Percentiles rank a stretch among this genome's conserved stretches.
These are phyloP conservation scores for Contarinia nasturtii DNA, from an alignment of 1,140 invertebrate species.

Conservation along the genomic window DNA sequence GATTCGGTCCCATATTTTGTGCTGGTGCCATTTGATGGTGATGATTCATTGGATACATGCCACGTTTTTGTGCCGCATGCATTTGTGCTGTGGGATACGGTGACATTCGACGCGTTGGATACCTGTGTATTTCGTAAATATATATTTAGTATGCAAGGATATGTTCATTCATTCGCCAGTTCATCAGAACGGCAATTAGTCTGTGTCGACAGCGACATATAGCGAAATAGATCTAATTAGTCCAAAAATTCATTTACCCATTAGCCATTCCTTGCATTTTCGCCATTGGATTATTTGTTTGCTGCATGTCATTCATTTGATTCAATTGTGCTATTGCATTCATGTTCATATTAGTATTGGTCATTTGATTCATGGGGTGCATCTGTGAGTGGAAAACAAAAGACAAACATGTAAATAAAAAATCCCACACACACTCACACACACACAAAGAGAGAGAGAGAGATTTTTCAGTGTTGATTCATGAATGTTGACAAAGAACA, in stretches of 20 bases:
- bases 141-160: background rate
- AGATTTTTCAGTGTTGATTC: no score
- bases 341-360: constrained; percentile 29
- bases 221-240: background rate
- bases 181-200: no score
- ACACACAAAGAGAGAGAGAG: no score
- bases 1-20: constrained; percentile 10
- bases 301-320: constrained; percentile 5
- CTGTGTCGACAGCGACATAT: background rate
- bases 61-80: constrained; percentile 57
- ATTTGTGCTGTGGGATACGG: constrained; percentile 63
- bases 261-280: constrained; percentile 26
- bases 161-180: background rate
- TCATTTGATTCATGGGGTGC: constrained; percentile 23
- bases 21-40: constrained; percentile 5
- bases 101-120: constrained; percentile 40
- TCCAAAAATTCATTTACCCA: constrained; percentile 5
- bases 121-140: no score
- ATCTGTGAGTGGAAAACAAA: constrained; percentile 9
- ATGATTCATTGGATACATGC: constrained; percentile 12
- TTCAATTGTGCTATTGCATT: constrained; percentile 28
- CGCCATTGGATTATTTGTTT: constrained; percentile 21
- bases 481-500: background rate
- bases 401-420: no score
- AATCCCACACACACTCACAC: no score